Conservation (phyloP, 1,140 invertebrate species). For the Lycorma delicatula region DNA sequence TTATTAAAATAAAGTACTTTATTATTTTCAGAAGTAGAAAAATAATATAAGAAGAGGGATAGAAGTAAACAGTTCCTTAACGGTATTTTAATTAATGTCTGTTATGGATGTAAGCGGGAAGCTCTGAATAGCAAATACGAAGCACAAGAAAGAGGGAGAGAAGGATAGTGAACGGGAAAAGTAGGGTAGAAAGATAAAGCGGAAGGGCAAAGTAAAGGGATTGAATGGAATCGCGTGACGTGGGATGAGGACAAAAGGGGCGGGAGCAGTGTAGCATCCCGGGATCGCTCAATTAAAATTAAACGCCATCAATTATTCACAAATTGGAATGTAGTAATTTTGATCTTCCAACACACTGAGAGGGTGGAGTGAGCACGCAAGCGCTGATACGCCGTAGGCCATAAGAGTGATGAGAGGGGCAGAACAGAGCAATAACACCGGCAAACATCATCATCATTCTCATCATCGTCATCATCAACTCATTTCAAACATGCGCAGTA, state of each 20-base stretch:
- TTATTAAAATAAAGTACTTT: no score
- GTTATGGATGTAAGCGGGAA: no score
- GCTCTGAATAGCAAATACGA: no score
- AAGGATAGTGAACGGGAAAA: no score
- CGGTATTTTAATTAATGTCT: no score
- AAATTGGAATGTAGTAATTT: constrained; percentile 21
- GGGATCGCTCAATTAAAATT: constrained; percentile 22
- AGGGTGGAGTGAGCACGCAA: neutral
- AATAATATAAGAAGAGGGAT: no score
- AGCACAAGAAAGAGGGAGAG: no score
- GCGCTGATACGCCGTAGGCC: no score
- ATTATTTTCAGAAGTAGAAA: no score
- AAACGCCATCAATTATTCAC: constrained; percentile 23
- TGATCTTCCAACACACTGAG: neutral
- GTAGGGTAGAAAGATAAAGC: neutral
- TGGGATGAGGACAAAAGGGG: neutral
- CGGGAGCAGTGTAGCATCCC: neutral
- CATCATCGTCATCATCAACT: no score
- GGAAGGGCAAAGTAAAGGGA: neutral
- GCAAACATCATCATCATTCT: constrained; percentile 13
- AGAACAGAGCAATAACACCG: neutral
- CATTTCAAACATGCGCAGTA: no score
- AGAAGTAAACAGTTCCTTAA: no score
- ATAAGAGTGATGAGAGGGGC: neutral
- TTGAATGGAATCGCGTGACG: neutral